Percentiles rank a stretch among this genome's conserved stretches.
Evolutionary conservation across 2,113 vertebrate species (phyloP).

Genomic region (Pterophyllum scalare): DNA sequence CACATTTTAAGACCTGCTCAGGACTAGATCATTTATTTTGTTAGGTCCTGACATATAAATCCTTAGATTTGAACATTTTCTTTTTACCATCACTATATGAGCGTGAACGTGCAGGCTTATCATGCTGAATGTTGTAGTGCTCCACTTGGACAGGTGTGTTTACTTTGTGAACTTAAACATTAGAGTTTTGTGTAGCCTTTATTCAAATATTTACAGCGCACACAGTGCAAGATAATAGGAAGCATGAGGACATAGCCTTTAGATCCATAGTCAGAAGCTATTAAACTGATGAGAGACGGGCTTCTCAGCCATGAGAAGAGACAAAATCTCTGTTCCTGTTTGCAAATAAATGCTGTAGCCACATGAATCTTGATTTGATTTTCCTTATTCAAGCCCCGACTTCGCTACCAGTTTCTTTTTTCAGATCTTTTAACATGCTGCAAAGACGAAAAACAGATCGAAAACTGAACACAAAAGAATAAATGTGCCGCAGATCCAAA

Average conservation of each 20-base stretch:
- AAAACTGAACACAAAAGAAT: conserved; percentile 28
- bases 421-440: not conserved
- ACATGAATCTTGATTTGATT: conserved; percentile 1
- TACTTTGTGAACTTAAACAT: conserved; percentile 51
- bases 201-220: conserved; percentile 67
- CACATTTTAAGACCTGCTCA: not conserved
- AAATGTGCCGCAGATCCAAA: conserved; percentile 44
- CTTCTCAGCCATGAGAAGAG: conserved; percentile 25
- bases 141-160: conserved; percentile 75
- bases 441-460: conserved; percentile 24
- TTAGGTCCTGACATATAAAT: not conserved
- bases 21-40: not conserved
- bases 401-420: not conserved
- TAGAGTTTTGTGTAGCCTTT: conserved; percentile 56
- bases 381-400: not conserved
- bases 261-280: conserved; percentile 46
- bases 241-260: conserved; percentile 46
- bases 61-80: not conserved
- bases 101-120: conserved; percentile 35
- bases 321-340: conserved; percentile 25
- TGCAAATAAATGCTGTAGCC: conserved; percentile 1
- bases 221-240: conserved; percentile 46
- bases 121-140: conserved; percentile 17
- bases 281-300: conserved; percentile 56
- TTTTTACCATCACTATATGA: not conserved